Base-by-base conservation (phyloP, 2,113 vertebrate genomes). In the Herpetotheres cachinnans region DNA sequence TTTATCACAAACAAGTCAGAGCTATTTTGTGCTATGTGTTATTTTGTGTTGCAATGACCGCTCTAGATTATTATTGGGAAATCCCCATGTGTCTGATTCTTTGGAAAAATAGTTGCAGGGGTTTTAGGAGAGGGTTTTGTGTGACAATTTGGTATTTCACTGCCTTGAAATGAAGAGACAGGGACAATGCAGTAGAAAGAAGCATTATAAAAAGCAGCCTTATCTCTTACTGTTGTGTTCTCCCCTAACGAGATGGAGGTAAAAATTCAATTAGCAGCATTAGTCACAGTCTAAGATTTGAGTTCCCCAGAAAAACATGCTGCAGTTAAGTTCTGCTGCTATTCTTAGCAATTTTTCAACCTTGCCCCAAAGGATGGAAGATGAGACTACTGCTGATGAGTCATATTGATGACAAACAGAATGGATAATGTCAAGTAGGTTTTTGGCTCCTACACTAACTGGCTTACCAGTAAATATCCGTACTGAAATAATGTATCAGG, bases 311-410 rank as follows among this genome's bases (percentile, higher is more conserved):
- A 84, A 98, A 86, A 93, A 62, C n/a, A 56, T 62, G 93, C 90
- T 73, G 49, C 86, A 95, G 62, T 85, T 67, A 92, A 89, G 59
- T 96, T 97, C 92, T 82, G 63, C 40, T 80, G 93, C 96, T 98
- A 94, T 98, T 98, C 90, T 98, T 97, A 97, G 97, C 47, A 49
- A 30, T 47, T 97, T 97, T 96, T 95, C 89, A 82, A 67, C 95
- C 95, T 92, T 93, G 40, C 40, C 55, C 2, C 6, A 74, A 92
- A 90, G 40, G 59, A 78, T 85, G 80, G 94, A 97, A 96, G 92
- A 79, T 81, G 92, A 96, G 72, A 93, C 95, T 81, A n/a, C 69
- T 89, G 52, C 71, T 90, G 78, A 52, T 95, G 97, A 93, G 56
- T 93, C 92, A 96, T 20, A 29, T 40, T 92, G 91, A 87, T 96